Percentiles rank a stretch among this genome's conserved stretches.
Conservation (phyloP, 2,797 vertebrate genomes). For the Podarcis siculus region DNA sequence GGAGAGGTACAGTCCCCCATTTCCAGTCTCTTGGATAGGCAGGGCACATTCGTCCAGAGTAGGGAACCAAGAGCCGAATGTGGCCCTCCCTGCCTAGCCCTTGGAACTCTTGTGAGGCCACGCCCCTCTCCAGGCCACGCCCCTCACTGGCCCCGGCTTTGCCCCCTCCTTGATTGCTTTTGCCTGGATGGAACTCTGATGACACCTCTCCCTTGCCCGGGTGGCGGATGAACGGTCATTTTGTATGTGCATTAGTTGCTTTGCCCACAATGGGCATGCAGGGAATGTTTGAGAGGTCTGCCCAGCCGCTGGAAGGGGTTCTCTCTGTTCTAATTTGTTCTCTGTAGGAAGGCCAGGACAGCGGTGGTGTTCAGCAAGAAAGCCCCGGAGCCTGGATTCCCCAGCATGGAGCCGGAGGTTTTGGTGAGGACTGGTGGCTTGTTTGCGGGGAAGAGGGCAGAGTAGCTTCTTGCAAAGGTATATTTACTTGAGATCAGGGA, state of each 20-base stretch:
- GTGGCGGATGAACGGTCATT: too few species aligned
- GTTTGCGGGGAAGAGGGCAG: background rate
- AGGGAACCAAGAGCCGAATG: too few species aligned
- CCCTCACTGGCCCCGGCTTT: too few species aligned
- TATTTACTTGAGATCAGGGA: too few species aligned
- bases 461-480: background rate
- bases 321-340: background rate
- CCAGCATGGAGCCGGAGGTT: background rate
- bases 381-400: background rate
- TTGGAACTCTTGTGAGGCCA: too few species aligned
- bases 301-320: background rate
- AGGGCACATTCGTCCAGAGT: too few species aligned
- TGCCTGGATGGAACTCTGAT: too few species aligned
- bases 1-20: conserved; percentile 42
- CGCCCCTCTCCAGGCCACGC: background rate
- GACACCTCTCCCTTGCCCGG: too few species aligned
- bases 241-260: too few species aligned
- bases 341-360: conserved; percentile 19
- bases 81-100: too few species aligned
- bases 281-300: background rate
- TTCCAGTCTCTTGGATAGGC: background rate
- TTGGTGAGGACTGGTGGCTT: conserved; percentile 10
- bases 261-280: too few species aligned
- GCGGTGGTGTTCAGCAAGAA: background rate
- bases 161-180: background rate